Conservation (phyloP, 2,797 vertebrate genomes). For the Petrocephalus schoutedeni region DNA sequence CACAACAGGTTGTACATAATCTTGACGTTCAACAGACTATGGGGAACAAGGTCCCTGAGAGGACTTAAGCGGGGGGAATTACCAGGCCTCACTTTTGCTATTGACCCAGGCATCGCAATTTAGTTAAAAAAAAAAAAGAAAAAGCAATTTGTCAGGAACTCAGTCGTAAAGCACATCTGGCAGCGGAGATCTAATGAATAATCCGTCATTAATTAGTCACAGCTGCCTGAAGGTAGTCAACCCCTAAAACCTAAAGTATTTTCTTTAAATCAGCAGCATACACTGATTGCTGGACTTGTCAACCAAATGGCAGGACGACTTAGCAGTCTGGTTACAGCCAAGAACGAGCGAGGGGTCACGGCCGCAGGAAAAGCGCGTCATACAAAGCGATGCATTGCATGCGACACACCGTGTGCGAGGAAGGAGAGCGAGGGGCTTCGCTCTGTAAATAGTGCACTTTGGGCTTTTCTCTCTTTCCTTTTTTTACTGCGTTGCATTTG, state of each 20-base stretch:
- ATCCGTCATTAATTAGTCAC: constrained; percentile 20
- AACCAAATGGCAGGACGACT: neutral
- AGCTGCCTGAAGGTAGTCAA: constrained; percentile 16
- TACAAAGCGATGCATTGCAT: neutral
- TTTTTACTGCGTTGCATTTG: neutral
- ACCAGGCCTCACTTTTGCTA: constrained; percentile 12
- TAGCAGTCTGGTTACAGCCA: neutral
- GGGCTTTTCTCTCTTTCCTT: neutral
- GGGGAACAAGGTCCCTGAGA: constrained; percentile 27
- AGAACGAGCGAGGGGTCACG: neutral
- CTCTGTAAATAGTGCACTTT: constrained; percentile 18
- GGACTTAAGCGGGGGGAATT: constrained; percentile 8
- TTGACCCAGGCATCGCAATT: constrained; percentile 17
- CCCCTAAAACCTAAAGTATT: neutral
- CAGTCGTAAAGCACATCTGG: constrained; percentile 20
- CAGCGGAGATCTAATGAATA: constrained; percentile 6
- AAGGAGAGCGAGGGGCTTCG: constrained; percentile 9
- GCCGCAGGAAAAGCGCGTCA: neutral
- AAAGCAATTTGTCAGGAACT: constrained; percentile 22
- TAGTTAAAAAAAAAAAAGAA: neutral
- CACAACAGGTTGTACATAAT: constrained; percentile 33
- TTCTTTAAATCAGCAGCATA: constrained; percentile 1
- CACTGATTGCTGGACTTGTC: neutral
- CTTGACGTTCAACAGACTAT: constrained; percentile 27
- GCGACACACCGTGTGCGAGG: neutral